These are phyloP conservation scores for Belonocnema kinseyi DNA, from an alignment of 1,140 invertebrate species.

Conservation along the genomic window DNA sequence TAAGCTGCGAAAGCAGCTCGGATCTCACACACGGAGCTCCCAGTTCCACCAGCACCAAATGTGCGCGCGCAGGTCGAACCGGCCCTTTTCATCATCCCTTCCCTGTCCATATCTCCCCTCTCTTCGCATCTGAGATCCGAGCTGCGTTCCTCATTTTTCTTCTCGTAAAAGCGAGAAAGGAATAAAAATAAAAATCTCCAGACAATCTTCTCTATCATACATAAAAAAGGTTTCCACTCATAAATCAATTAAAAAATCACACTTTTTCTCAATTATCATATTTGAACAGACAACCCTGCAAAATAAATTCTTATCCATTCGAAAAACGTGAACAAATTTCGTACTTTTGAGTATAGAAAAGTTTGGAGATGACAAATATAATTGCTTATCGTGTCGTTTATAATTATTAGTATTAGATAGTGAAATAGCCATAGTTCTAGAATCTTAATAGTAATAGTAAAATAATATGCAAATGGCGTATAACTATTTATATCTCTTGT, in stretches of 20 bases:
- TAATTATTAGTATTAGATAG: background rate
- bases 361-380: background rate
- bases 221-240: background rate
- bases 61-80: too few species aligned
- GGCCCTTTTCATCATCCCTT: too few species aligned
- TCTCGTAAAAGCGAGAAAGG: too few species aligned
- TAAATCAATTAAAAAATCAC: background rate
- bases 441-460: constrained; percentile 27
- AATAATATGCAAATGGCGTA: constrained; percentile 36
- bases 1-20: too few species aligned
- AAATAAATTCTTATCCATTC: constrained; percentile 41
- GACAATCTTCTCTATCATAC: constrained; percentile 5
- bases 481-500: constrained; percentile 47
- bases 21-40: too few species aligned
- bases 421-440: constrained; percentile 24
- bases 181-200: too few species aligned
- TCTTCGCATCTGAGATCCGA: too few species aligned
- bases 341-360: constrained; percentile 28
- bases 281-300: constrained; percentile 47
- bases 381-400: constrained; percentile 6
- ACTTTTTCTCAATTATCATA: background rate
- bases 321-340: constrained; percentile 9
- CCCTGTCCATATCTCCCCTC: too few species aligned
- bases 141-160: too few species aligned
- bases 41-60: too few species aligned